These are phyloP conservation scores for Triops longicaudatus DNA, from an alignment of 1,140 invertebrate species.

Conservation along the genomic window DNA sequence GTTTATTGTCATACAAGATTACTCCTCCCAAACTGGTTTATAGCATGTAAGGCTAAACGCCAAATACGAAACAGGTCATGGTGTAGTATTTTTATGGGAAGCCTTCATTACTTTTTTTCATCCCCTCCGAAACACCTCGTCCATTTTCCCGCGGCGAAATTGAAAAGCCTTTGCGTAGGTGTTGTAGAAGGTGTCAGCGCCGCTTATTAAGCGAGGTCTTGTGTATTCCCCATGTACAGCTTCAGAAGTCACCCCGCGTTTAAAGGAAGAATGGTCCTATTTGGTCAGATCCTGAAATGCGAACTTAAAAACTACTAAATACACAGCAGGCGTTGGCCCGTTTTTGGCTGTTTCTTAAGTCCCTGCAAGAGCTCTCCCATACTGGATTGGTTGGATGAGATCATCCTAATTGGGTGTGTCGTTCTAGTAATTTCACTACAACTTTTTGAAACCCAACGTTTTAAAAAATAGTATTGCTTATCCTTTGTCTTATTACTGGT, in stretches of 20 bases:
- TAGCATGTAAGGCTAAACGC: background rate
- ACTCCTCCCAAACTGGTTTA: conserved; percentile 14
- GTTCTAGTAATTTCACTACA: background rate
- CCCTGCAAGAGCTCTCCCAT: background rate
- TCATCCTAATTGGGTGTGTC: conserved; percentile 15
- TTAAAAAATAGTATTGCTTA: background rate
- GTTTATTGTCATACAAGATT: conserved; percentile 8
- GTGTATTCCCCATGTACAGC: background rate
- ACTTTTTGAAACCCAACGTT: background rate
- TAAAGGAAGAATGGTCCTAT: background rate
- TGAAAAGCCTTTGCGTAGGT: background rate
- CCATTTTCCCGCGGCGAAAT: background rate
- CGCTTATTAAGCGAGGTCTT: background rate
- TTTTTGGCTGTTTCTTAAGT: background rate
- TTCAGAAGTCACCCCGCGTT: background rate
- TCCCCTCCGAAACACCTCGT: too few species aligned
- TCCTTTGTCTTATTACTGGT: background rate
- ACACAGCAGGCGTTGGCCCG: conserved; percentile 4
- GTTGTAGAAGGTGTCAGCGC: background rate
- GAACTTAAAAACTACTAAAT: background rate
- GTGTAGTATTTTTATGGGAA: background rate
- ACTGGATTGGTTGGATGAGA: background rate
- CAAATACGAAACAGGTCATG: background rate
- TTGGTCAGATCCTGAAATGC: background rate
- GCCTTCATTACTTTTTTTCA: background rate